Evolutionary conservation across 2,113 vertebrate species (phyloP).

Genomic region (Corydoras maculifer): DNA sequence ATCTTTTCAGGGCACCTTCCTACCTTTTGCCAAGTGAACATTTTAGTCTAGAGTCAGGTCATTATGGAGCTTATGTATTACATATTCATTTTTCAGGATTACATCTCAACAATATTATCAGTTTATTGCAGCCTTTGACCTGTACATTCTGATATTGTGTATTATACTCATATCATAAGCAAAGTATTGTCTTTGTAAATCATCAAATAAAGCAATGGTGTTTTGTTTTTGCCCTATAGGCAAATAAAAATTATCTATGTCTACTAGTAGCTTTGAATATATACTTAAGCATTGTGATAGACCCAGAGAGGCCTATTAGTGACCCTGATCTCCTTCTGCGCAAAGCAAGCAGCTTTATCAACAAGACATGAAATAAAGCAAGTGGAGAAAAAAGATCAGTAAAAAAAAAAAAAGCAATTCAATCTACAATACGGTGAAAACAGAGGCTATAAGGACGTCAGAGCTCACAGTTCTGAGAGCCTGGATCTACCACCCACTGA

Average conservation of each 20-base stretch:
- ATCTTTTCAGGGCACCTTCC: too few relatives aligned
- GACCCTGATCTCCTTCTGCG: slow-evolving; percentile 3
- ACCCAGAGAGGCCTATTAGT: slow-evolving; percentile 2
- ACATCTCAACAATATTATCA: too few relatives aligned
- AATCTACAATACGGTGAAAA: neutral
- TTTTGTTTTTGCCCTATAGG: neutral
- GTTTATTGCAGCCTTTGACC: too few relatives aligned
- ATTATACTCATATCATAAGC: too few relatives aligned
- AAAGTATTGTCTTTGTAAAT: too few relatives aligned
- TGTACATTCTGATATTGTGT: too few relatives aligned
- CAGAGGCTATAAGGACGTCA: neutral
- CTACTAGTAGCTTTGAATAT: slow-evolving; percentile 2
- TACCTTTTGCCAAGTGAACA: too few relatives aligned
- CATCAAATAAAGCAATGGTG: too few relatives aligned
- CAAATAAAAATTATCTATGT: neutral
- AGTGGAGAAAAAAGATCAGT: neutral
- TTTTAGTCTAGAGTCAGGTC: too few relatives aligned
- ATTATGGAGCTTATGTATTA: too few relatives aligned
- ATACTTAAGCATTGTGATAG: slow-evolving; percentile 5
- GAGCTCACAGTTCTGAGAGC: neutral
- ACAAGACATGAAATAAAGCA: slow-evolving; percentile 10
- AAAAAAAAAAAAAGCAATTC: slow-evolving; percentile 1
- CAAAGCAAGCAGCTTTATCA: neutral
- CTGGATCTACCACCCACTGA: neutral
- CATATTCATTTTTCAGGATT: too few relatives aligned